Evolutionary conservation across 2,888 invertebrate genomes (phyloP).

Genomic region (Drosophila neotestacea): DNA sequence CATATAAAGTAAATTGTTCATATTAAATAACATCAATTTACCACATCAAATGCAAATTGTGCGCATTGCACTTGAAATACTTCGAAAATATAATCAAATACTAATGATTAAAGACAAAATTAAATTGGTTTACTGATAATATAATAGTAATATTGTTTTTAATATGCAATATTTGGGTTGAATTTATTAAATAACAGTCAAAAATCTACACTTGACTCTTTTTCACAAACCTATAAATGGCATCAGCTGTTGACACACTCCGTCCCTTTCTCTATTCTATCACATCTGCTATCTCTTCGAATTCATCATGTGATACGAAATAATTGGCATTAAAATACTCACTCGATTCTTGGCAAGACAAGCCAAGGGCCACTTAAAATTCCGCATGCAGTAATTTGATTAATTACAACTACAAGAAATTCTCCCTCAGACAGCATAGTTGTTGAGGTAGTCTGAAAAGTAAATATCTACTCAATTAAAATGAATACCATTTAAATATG

Average conservation of each 20-base stretch:
- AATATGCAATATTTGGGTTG: background rate
- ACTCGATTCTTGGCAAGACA: slow-evolving; percentile 44
- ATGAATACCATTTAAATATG: too few species aligned
- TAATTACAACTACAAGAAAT: slow-evolving; percentile 12
- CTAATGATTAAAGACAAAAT: too few species aligned
- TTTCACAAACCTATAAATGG: slow-evolving; percentile 18
- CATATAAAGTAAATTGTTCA: slow-evolving; percentile 35
- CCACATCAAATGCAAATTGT: slow-evolving; percentile 30
- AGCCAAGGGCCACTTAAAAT: slow-evolving; percentile 57
- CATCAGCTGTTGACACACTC: slow-evolving; percentile 13
- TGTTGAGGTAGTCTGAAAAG: background rate
- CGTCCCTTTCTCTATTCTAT: background rate
- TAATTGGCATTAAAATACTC: slow-evolving; percentile 54
- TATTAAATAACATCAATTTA: slow-evolving; percentile 26
- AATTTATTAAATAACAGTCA: background rate
- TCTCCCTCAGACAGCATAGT: slow-evolving; percentile 16
- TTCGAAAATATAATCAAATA: too few species aligned
- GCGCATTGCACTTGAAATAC: slow-evolving; percentile 9
- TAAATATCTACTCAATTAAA: background rate
- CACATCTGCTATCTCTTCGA: background rate
- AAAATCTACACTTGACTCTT: background rate
- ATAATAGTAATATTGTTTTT: background rate
- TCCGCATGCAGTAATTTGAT: slow-evolving; percentile 49
- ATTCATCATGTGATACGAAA: slow-evolving; percentile 32
- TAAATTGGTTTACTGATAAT: background rate